Evolutionary conservation across 2,888 invertebrate species (phyloP).

Genomic region (Drosophila siamana): DNA sequence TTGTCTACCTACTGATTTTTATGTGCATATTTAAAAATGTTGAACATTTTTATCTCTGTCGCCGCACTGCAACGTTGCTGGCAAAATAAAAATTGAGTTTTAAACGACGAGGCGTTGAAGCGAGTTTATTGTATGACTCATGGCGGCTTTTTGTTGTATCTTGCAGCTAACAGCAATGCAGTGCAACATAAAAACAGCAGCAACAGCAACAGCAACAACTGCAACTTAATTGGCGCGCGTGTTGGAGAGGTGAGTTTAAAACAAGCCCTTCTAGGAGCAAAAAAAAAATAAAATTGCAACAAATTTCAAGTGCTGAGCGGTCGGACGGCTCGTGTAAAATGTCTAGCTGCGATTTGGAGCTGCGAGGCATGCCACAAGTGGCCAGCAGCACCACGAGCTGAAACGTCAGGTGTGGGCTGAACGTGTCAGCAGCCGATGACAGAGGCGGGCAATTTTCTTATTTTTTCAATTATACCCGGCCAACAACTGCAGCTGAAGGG

Average conservation of each 20-base stretch:
- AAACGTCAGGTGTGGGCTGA: conserved; percentile 40
- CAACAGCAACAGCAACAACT: conserved; percentile 28
- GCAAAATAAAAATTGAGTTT: conserved; percentile 24
- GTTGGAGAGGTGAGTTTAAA: conserved; percentile 65
- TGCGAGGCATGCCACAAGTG: conserved; percentile 77
- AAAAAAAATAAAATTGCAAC: conserved; percentile 28
- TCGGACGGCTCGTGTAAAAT: conserved; percentile 35
- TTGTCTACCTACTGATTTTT: conserved; percentile 14
- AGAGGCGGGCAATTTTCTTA: conserved; percentile 38
- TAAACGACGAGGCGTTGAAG: conserved; percentile 55
- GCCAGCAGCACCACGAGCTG: conserved; percentile 27
- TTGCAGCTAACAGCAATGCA: conserved; percentile 54
- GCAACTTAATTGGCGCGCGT: conserved; percentile 66
- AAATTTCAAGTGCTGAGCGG: conserved; percentile 24
- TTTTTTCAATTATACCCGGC: conserved; percentile 24
- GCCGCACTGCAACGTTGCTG: conserved; percentile 5
- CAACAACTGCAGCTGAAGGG: background rate
- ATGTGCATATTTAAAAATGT: conserved; percentile 48
- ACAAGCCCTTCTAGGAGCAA: conserved; percentile 26
- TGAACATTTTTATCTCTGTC: conserved; percentile 19
- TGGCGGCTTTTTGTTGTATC: conserved; percentile 41
- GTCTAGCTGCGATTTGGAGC: conserved; percentile 60
- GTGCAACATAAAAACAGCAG: conserved; percentile 38
- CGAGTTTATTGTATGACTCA: conserved; percentile 68
- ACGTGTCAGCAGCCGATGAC: conserved; percentile 42